These are phyloP conservation scores for Nymphalis urticae DNA, from an alignment of 2,888 invertebrate species.

Conservation along the genomic window DNA sequence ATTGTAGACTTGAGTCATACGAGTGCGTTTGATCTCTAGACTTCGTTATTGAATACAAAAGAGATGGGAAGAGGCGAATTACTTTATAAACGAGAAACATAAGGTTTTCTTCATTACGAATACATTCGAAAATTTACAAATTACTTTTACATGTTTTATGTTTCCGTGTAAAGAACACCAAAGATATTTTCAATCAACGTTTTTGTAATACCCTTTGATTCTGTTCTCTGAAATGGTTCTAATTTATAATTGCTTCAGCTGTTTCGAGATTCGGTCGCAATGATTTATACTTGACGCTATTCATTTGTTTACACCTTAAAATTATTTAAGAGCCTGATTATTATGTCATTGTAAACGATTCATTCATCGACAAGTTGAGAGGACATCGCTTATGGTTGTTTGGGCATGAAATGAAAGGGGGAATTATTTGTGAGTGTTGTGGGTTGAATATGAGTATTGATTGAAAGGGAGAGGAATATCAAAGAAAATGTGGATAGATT, in stretches of 20 bases:
- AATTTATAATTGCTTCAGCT: background rate
- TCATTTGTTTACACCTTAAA: too few species aligned
- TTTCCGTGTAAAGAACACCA: background rate
- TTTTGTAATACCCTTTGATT: background rate
- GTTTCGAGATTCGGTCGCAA: too few species aligned
- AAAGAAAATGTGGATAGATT: too few species aligned
- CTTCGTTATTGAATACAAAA: background rate
- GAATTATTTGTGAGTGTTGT: too few species aligned
- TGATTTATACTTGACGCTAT: too few species aligned
- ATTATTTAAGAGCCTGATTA: too few species aligned
- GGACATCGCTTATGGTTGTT: too few species aligned
- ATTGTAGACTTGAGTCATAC: background rate
- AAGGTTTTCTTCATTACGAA: background rate
- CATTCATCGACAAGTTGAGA: too few species aligned
- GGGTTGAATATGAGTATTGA: too few species aligned
- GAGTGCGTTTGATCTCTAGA: background rate
- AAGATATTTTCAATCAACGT: background rate
- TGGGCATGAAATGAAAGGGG: too few species aligned
- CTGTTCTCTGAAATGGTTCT: background rate
- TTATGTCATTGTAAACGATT: too few species aligned
- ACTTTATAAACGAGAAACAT: background rate
- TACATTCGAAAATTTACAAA: slow-evolving; percentile 3
- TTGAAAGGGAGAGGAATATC: too few species aligned
- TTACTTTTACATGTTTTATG: background rate
- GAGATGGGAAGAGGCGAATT: background rate